Conservation (phyloP, 2,113 vertebrate species). For the Artemisiospiza belli region DNA sequence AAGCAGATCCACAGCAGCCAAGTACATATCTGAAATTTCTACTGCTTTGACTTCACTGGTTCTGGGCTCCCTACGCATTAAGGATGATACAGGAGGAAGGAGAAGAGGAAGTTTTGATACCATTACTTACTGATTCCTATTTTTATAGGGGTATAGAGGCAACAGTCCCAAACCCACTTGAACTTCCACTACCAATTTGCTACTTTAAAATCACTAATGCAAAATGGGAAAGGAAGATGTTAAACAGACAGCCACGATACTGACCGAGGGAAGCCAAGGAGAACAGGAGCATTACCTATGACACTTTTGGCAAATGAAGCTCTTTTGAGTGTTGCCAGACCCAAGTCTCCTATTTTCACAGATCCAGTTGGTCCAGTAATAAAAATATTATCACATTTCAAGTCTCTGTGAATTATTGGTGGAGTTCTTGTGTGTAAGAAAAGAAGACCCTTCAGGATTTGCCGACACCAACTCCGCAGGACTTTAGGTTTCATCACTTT, state of each 20-base stretch:
- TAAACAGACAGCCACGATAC: background rate
- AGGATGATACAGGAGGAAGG: background rate
- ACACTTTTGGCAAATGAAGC: conserved; percentile 97
- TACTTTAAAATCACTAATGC: background rate
- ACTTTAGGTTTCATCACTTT: conserved; percentile 99
- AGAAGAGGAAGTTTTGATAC: background rate
- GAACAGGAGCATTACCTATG: conserved; percentile 81
- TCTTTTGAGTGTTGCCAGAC: conserved; percentile 95
- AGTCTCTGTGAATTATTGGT: conserved; percentile 97
- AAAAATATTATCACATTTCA: conserved; percentile 99
- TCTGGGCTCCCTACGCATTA: background rate
- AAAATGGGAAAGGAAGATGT: background rate
- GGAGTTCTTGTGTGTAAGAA: conserved; percentile 96
- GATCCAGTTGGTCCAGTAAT: conserved; percentile 98
- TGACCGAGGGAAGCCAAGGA: background rate
- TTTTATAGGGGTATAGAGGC: background rate
- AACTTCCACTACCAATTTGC: background rate
- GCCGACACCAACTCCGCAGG: conserved; percentile 95
- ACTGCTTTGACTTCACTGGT: background rate
- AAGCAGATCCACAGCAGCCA: background rate
- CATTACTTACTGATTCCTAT: background rate
- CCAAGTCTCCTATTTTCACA: conserved; percentile 97
- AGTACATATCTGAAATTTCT: background rate
- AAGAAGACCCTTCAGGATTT: conserved; percentile 95
- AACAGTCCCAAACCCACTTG: background rate